Evolutionary conservation across 2,888 invertebrate species (phyloP), one percentile per base, ranked within the genome.

Genomic region (Argyresthia goedartella): DNA sequence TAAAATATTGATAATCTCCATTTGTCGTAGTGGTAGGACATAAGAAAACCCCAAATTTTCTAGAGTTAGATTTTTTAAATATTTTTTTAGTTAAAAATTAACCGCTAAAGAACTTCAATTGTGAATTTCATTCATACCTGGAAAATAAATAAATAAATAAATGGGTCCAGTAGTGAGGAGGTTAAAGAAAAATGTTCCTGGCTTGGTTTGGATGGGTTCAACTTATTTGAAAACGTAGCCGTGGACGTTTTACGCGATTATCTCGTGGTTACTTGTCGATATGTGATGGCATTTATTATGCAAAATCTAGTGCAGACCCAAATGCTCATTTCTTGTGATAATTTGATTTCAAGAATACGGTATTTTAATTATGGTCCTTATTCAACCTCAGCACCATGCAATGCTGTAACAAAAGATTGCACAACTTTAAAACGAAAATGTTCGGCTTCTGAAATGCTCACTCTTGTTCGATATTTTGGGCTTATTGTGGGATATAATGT

Each of bases 101-200:
- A n/a, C n/a, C n/a, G n/a, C n/a, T n/a, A n/a, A n/a, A n/a, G n/a
- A n/a, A n/a, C n/a, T n/a, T n/a, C n/a, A n/a, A n/a, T n/a, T n/a
- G n/a, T n/a, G n/a, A n/a, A n/a, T n/a, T n/a, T n/a, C n/a, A n/a
- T n/a, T n/a, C n/a, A n/a, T n/a, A n/a, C n/a, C n/a, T n/a, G n/a
- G n/a, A n/a, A n/a, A n/a, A n/a, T n/a, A n/a, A n/a, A n/a, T n/a
- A n/a, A n/a, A n/a, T n/a, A n/a, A n/a, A n/a, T n/a, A n/a, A n/a
- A n/a, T n/a, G n/a, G n/a, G n/a, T n/a, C n/a, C n/a, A n/a, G n/a
- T n/a, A n/a, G n/a, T n/a, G n/a, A n/a, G n/a, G n/a, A n/a, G n/a
- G n/a, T 57, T 4, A 57, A 57, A 52, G 57, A 56, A 49, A 50
- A 52, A 45, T 56, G 56, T 50, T 42, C 51, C 10, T 57, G 56